A percentile compares a stretch with the other conserved stretches of the same genome.
Evolutionary conservation across 2,888 invertebrate genomes (phyloP).

Genomic region (Nymphalis urticae): DNA sequence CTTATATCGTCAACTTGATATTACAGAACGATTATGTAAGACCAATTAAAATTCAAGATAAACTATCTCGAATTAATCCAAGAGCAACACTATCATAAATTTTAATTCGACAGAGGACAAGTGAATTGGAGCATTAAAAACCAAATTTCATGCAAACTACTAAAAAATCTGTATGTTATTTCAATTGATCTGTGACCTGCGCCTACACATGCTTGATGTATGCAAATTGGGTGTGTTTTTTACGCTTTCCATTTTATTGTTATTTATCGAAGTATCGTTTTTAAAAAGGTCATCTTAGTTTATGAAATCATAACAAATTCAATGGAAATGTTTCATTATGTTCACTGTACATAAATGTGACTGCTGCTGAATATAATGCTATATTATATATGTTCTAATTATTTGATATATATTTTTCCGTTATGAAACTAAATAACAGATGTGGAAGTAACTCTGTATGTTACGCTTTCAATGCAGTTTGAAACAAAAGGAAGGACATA

Average conservation of each 20-base stretch:
- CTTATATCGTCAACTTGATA: not conserved
- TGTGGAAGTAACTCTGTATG: too few species aligned
- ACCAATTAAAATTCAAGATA: conserved; percentile 21
- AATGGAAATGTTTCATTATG: not conserved
- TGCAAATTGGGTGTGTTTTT: conserved; percentile 47
- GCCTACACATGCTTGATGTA: conserved; percentile 46
- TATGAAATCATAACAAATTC: not conserved
- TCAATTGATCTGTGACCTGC: conserved; percentile 21
- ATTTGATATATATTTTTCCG: too few species aligned
- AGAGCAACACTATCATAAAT: conserved; percentile 13
- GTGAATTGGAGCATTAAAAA: conserved; percentile 21
- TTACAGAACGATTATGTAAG: conserved; percentile 12
- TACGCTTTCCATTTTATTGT: conserved; percentile 23
- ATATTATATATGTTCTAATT: too few species aligned
- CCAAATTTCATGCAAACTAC: conserved; percentile 21
- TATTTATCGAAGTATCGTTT: not conserved
- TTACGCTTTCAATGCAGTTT: too few species aligned
- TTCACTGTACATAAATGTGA: too few species aligned
- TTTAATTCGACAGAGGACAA: conserved; percentile 25
- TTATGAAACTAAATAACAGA: too few species aligned
- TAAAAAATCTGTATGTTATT: conserved; percentile 21
- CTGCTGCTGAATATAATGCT: too few species aligned
- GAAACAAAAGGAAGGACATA: too few species aligned
- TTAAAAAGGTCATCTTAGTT: not conserved
- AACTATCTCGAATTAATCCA: conserved; percentile 1